Conservation (phyloP, 35 echinoderm and acorn worm genomes). For the Acanthaster planci region DNA sequence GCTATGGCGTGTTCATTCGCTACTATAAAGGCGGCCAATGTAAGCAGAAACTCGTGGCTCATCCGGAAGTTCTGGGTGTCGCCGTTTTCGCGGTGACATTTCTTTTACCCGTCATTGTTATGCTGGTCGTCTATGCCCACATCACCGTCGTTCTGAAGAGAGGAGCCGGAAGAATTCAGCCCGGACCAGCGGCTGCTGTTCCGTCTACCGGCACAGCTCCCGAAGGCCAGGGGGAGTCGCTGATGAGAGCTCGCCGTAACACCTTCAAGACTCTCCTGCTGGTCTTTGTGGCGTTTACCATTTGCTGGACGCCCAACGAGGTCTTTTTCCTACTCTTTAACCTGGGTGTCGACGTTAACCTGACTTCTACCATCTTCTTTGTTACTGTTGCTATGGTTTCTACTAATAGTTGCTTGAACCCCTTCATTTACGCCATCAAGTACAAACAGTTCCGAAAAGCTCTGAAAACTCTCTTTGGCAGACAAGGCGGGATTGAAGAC, state of each 20-base stretch:
- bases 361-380: slow-evolving; percentile 25
- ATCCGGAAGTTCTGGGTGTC: neutral
- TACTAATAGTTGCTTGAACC: slow-evolving; percentile 70
- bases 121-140: neutral
- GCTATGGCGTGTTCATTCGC: neutral
- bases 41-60: neutral
- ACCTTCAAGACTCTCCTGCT: slow-evolving; percentile 62
- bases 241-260: slow-evolving; percentile 31
- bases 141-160: slow-evolving; percentile 4
- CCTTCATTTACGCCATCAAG: slow-evolving; percentile 79
- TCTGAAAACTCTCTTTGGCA: slow-evolving; percentile 40
- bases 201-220: neutral
- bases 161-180: neutral
- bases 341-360: slow-evolving; percentile 47
- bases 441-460: slow-evolving; percentile 63
- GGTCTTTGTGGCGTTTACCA: slow-evolving; percentile 53
- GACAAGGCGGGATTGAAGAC: neutral
- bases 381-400: slow-evolving; percentile 55
- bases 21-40: neutral
- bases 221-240: slow-evolving; percentile 26
- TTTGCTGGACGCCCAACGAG: slow-evolving; percentile 84
- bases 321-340: slow-evolving; percentile 55
- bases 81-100: slow-evolving; percentile 9
- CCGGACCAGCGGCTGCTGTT: neutral
- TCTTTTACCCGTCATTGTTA: slow-evolving; percentile 28